Evolutionary conservation across 1,140 invertebrate genomes (phyloP).

Genomic region (Penaeus japonicus): DNA sequence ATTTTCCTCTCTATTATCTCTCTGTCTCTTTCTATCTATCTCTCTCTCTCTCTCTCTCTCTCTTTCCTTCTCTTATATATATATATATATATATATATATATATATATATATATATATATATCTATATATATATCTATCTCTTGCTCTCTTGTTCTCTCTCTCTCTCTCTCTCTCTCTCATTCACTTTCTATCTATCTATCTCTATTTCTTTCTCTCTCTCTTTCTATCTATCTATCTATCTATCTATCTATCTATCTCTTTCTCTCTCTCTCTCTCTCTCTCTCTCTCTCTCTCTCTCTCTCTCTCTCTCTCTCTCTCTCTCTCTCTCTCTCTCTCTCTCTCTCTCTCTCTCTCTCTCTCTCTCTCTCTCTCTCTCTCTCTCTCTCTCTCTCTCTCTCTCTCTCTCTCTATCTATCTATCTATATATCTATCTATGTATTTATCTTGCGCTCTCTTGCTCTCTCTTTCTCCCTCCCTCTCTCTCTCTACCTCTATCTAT

Average conservation of each 20-base stretch:
- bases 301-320: not conserved
- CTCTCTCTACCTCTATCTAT: too few species aligned
- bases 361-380: not conserved
- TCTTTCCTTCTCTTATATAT: too few species aligned
- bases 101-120: too few species aligned
- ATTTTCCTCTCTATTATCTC: not conserved
- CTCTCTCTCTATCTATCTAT: not conserved
- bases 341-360: not conserved
- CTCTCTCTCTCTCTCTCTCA: not conserved
- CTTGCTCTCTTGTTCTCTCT: too few species aligned
- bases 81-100: too few species aligned
- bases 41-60: too few species aligned
- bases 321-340: not conserved
- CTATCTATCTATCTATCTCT: not conserved
- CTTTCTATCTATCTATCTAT: not conserved
- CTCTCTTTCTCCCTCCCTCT: too few species aligned
- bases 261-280: not conserved
- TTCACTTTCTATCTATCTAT: not conserved
- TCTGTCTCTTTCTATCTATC: too few species aligned
- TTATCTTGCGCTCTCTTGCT: too few species aligned
- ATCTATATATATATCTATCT: too few species aligned
- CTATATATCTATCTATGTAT: too few species aligned
- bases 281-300: not conserved
- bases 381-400: not conserved
- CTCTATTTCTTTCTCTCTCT: too few species aligned